These are phyloP conservation scores for Lepilemur septentrionalis DNA, from an alignment of 2,797 vertebrate genomes.

Conservation along the genomic window DNA sequence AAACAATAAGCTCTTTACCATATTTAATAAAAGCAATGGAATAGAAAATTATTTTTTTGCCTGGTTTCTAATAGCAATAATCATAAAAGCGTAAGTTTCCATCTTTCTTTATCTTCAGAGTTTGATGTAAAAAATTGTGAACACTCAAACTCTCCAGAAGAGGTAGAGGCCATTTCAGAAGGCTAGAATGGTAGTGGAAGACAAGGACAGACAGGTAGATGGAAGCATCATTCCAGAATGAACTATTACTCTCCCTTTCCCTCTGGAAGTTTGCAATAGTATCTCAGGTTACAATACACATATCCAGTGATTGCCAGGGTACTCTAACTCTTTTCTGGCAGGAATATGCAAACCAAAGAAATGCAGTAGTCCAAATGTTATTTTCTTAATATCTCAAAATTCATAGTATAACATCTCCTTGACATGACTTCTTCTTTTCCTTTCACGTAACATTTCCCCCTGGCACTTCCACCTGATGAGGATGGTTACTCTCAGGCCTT, in stretches of 20 bases:
- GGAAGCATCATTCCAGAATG: not conserved
- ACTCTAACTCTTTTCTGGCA: not conserved
- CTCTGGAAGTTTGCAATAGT: not conserved
- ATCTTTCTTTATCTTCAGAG: not conserved
- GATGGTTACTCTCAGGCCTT: not conserved
- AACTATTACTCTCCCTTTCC: not conserved
- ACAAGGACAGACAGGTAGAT: not conserved
- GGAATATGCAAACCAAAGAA: not conserved
- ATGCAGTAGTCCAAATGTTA: not conserved
- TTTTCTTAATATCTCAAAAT: constrained; percentile 43
- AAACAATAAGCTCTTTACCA: not conserved
- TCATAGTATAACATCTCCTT: not conserved
- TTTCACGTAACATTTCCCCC: not conserved
- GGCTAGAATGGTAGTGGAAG: not conserved
- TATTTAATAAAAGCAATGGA: constrained; percentile 45
- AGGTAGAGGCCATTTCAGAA: not conserved
- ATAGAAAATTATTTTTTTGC: constrained; percentile 43
- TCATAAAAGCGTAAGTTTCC: not conserved
- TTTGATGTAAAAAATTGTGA: not conserved
- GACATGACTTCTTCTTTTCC: not conserved
- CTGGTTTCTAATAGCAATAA: constrained; percentile 9
- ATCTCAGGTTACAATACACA: not conserved
- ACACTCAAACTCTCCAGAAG: not conserved
- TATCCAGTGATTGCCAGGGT: not conserved
- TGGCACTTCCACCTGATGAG: not conserved